A percentile compares a stretch with the other conserved stretches of the same genome.
phyloP scores from a whole-genome alignment of 2,888 invertebrate species.

The Imbricaverruca yamaguchii region DNA sequence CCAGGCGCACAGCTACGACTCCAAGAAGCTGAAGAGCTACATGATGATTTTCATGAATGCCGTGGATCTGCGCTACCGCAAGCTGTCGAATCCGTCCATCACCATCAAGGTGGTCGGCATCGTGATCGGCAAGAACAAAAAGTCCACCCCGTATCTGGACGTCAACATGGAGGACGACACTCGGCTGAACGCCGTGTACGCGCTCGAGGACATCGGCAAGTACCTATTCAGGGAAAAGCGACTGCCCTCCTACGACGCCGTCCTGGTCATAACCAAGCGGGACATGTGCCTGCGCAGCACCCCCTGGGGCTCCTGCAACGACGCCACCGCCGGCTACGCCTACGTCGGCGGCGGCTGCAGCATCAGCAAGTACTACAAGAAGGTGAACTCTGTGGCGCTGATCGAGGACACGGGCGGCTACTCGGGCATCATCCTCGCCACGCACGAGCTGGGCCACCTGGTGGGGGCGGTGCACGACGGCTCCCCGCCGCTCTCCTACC shows the following conservation, averaged over 20 bases:
- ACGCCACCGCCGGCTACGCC: constrained; percentile 95
- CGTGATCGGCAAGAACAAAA: not conserved
- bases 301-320: constrained; percentile 91
- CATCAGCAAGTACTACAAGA: constrained; percentile 87
- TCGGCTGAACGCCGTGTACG: constrained; percentile 89
- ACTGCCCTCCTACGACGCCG: constrained; percentile 89
- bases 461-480: constrained; percentile 94
- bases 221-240: constrained; percentile 89
- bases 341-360: constrained; percentile 95
- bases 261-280: constrained; percentile 94
- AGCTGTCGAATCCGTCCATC: not conserved
- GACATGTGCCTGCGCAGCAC: constrained; percentile 97
- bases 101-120: constrained; percentile 21
- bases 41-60: constrained; percentile 20
- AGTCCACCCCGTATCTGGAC: constrained; percentile 75
- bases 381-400: constrained; percentile 88
- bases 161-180: constrained; percentile 86
- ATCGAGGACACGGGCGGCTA: constrained; percentile 95
- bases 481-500: constrained; percentile 85
- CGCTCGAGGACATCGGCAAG: constrained; percentile 93
- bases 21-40: not conserved
- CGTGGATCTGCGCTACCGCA: not conserved
- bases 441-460: constrained; percentile 95
- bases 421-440: constrained; percentile 91
- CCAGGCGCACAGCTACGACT: not conserved